Evolutionary conservation across 1,140 invertebrate genomes (phyloP), one percentile per base, ranked within the genome.

Genomic region (Arctopsyche grandis): DNA sequence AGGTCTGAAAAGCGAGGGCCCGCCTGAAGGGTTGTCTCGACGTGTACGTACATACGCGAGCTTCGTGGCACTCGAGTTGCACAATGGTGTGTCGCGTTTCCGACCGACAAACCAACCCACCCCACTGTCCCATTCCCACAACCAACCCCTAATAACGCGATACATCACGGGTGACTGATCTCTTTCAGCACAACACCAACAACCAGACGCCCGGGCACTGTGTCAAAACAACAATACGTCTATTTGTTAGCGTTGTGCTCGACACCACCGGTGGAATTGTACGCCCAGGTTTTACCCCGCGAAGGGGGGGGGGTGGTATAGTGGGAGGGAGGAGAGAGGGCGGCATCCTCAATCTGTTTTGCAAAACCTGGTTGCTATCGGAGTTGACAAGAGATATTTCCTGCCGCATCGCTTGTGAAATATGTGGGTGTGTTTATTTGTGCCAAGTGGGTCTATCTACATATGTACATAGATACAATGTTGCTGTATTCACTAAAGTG

Each of bases 101-200:
- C 12, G 16, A 52, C 48, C 48, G 10, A 14, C 48, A 52, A 38
- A 38, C 29, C 29, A 38, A 38, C 29, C 29, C 29, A 1, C 1
- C 29, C 29, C 29, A 1, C 1, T 38, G 3, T 7, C 29, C 7
- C 29, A 4, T 38, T 7, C 7, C 29, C 29, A 38, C 1, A 1
- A 38, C 29, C 29, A 38, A 38, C 3, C 12, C 14, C 48, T 46
- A 74, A 74, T 74, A 56, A 74, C 48, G 48, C 71, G 71, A 74
- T 74, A 74, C 71, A 24, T 74, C 71, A 74, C 71, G 44, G 46
- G 19, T 29, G 71, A 74, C 71, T 74, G 71, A 56, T 74, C 71
- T 74, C 71, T 74, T 74, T 74, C 71, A 48, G 43, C 43, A 19
- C 5, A 22, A 19, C n/a, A 60, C 58, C n/a, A 52, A 52, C 48